Percentiles rank a stretch among this genome's conserved stretches.
These are phyloP conservation scores for Leptocoma aspasia DNA, from an alignment of 2,113 vertebrate species.

Conservation along the genomic window DNA sequence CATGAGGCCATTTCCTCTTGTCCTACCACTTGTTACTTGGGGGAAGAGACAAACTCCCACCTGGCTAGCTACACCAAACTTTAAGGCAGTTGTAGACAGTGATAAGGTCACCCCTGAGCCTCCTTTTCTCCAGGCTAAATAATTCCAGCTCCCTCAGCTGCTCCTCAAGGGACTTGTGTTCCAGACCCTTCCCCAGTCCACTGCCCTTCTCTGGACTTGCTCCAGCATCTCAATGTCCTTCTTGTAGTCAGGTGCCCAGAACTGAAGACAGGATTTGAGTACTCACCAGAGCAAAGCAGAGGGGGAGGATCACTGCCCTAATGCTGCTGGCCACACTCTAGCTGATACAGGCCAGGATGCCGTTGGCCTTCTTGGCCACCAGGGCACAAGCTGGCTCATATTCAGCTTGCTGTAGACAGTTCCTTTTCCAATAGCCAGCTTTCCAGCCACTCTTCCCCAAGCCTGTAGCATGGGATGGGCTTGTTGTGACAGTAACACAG, in stretches of 20 bases:
- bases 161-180: accelerated
- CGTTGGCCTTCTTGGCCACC: neutral
- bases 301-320: accelerated
- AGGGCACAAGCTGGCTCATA: neutral
- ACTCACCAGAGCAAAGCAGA: neutral
- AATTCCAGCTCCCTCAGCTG: neutral
- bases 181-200: accelerated
- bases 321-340: neutral
- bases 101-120: neutral
- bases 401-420: neutral
- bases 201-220: accelerated
- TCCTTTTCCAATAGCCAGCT: neutral
- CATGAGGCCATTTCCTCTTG: neutral
- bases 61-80: neutral
- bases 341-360: neutral
- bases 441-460: neutral
- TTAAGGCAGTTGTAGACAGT: neutral
- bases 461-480: neutral
- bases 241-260: neutral
- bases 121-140: neutral
- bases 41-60: neutral
- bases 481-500: neutral
- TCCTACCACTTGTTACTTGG: neutral
- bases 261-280: neutral
- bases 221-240: neutral